Base-by-base conservation (phyloP, 2,797 vertebrate species). In the Phalloptychus januarius region DNA sequence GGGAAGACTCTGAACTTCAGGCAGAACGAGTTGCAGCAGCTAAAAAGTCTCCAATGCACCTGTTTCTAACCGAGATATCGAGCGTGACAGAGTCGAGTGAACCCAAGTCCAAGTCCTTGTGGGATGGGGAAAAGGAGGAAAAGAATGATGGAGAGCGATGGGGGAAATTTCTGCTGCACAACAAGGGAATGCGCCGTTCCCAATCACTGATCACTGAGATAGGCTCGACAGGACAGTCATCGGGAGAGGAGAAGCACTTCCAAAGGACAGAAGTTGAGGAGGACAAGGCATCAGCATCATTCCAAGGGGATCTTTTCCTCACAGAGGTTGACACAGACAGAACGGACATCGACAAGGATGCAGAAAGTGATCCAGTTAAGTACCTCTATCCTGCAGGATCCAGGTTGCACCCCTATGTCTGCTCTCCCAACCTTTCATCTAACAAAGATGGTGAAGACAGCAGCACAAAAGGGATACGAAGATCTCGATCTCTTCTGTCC, bases 31-130 rank as follows among this genome's bases (percentile, higher is more conserved):
- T 94, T 36, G 86, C 92, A 0, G 86, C 94, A 2, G 93, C 94
- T 46, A 95, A 86, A 84, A 96, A 95, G 85, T 96, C 96, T 67
- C 96, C 96, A 31, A 95, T 96, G 94, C 96, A 96, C 82, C 88
- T 96, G 85, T 96, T 96, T 83, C 90, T 96, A 78, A 96, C 96
- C 0, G 96, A 96, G 87, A 94, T 96, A 88, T 94, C 95, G 0
- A 95, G 86, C 25, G 89, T 90, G 75, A 85, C 86, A 3, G 96
- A 96, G 73, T 84, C 93, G 0, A 85, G 46, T 20, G 94, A 95
- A 69, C 75, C 90, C 36, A 95, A 92, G 84, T 80, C 87, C 0
- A 95, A 95, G 38, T 71, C 45, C n/a, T 85, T 87, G 10, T 95
- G 93, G 92, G 87, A 89, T 61, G 90, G 36, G 31, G 85, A 93